Evolutionary conservation across 2,888 invertebrate species (phyloP).

Genomic region (Perizoma flavofasciatum): DNA sequence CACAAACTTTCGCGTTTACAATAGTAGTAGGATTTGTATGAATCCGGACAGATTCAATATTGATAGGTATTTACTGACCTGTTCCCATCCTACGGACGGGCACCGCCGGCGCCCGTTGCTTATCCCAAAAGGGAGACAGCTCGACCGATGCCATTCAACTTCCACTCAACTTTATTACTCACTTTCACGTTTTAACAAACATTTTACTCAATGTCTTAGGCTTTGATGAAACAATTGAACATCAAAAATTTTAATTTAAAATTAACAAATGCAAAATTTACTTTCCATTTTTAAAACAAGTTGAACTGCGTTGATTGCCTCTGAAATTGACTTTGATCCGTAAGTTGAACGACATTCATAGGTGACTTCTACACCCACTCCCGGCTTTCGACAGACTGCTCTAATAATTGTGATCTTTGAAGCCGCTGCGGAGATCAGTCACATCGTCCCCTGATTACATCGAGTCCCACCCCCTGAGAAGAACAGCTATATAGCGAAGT

Average conservation of each 20-base stretch:
- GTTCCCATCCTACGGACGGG: slow-evolving; percentile 89
- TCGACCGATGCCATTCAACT: slow-evolving; percentile 53
- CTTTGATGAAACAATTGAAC: background rate
- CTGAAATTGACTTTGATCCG: slow-evolving; percentile 42
- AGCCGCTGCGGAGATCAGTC: slow-evolving; percentile 80
- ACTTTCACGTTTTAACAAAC: slow-evolving; percentile 21
- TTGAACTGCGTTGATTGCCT: slow-evolving; percentile 13
- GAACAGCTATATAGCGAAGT: slow-evolving; percentile 46
- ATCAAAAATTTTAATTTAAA: slow-evolving; percentile 1
- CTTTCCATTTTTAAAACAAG: background rate
- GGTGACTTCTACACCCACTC: slow-evolving; percentile 75
- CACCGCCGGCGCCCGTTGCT: slow-evolving; percentile 83
- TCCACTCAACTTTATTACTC: slow-evolving; percentile 28
- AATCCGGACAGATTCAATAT: no score
- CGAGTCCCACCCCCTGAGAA: slow-evolving; percentile 78
- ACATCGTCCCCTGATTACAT: slow-evolving; percentile 84
- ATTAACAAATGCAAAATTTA: background rate
- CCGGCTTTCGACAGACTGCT: slow-evolving; percentile 83
- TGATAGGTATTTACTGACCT: slow-evolving; percentile 74
- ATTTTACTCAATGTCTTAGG: slow-evolving; percentile 9
- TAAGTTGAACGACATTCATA: slow-evolving; percentile 63
- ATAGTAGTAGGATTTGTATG: no score
- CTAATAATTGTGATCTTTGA: slow-evolving; percentile 83
- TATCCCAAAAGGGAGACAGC: slow-evolving; percentile 85
- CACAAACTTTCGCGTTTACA: no score